Evolutionary conservation across 2,113 vertebrate genomes (phyloP).

Genomic region (Hemicordylus capensis): DNA sequence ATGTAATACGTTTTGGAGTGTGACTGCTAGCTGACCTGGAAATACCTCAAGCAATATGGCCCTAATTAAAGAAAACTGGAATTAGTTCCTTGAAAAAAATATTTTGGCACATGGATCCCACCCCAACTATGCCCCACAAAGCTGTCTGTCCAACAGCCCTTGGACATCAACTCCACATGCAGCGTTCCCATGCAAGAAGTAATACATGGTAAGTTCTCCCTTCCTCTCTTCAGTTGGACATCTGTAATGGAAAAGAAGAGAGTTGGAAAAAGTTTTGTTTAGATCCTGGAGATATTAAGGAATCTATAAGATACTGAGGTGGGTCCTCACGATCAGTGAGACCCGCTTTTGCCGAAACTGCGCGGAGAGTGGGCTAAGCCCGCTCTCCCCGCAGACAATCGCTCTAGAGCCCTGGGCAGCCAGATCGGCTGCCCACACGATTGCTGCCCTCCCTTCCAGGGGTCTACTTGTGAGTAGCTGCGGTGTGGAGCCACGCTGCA

Average conservation of each 20-base stretch:
- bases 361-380: no score
- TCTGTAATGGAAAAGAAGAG: background rate
- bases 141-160: background rate
- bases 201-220: background rate
- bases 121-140: background rate
- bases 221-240: no score
- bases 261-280: background rate
- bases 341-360: no score
- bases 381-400: no score
- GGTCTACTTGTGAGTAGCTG: no score
- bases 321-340: no score
- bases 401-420: no score
- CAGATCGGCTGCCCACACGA: no score
- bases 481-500: no score
- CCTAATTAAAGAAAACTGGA: background rate
- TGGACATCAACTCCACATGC: background rate
- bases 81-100: background rate
- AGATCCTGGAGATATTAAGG: background rate
- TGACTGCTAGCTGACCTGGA: slow-evolving; percentile 20
- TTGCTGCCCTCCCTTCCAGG: no score
- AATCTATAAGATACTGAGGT: no score
- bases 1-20: slow-evolving; percentile 14
- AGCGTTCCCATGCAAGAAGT: background rate
- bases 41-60: slow-evolving; percentile 1
- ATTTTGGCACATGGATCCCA: background rate